Evolutionary conservation across 2,113 vertebrate species (phyloP).

Genomic region (Pterocles burchelli): DNA sequence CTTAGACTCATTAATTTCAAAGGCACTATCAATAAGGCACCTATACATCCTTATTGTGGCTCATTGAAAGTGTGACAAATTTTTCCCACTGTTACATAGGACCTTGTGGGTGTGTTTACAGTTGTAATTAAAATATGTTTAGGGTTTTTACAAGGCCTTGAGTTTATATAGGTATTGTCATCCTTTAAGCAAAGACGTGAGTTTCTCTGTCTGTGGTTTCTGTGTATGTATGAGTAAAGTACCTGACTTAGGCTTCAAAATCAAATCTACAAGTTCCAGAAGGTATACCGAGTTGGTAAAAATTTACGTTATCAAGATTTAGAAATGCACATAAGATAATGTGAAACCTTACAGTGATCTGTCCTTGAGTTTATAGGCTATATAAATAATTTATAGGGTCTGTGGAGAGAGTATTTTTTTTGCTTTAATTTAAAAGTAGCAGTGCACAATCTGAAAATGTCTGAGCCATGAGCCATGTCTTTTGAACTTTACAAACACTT

Average conservation of each 20-base stretch:
- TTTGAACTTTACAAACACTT: neutral
- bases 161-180: neutral
- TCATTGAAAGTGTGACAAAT: neutral
- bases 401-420: neutral
- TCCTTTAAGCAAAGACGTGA: neutral
- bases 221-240: neutral
- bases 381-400: neutral
- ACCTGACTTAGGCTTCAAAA: neutral
- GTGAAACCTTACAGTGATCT: neutral
- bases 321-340: neutral
- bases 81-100: neutral
- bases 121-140: neutral
- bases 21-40: neutral
- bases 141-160: neutral
- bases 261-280: neutral
- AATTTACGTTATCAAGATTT: neutral
- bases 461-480: neutral
- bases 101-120: neutral
- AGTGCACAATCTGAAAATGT: neutral
- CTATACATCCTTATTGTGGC: neutral
- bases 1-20: neutral
- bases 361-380: neutral
- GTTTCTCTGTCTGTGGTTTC: neutral
- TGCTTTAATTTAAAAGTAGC: neutral
- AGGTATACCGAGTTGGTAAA: neutral